Conservation (phyloP, 2,113 vertebrate genomes). For the Periophthalmodon schlosseri region DNA sequence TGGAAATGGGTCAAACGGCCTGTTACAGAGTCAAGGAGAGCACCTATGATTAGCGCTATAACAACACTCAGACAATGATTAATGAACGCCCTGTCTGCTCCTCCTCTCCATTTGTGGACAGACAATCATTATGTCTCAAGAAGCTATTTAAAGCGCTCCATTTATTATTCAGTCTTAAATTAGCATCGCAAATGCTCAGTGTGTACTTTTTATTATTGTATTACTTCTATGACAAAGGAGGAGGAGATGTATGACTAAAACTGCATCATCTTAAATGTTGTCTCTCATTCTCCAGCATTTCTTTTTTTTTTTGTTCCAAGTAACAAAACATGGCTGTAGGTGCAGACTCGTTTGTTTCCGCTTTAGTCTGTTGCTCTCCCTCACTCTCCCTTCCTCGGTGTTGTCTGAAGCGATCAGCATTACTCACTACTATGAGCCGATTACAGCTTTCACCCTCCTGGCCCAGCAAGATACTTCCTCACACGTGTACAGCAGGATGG, state of each 20-base stretch:
- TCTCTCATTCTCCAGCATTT: too few relatives aligned
- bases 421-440: conserved; percentile 48
- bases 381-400: conserved; percentile 43
- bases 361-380: conserved; percentile 1
- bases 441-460: conserved; percentile 47
- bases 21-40: conserved; percentile 18
- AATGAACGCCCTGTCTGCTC: neutral
- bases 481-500: conserved; percentile 1
- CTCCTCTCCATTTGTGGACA: neutral
- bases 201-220: too few relatives aligned
- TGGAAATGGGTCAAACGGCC: conserved; percentile 61
- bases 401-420: conserved; percentile 51
- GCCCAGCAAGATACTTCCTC: conserved; percentile 33
- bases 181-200: too few relatives aligned
- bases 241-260: too few relatives aligned
- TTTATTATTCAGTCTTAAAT: neutral
- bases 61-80: conserved; percentile 3
- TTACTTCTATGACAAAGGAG: too few relatives aligned
- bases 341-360: neutral
- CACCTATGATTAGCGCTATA: neutral
- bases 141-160: neutral
- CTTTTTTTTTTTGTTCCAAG: neutral
- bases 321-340: neutral
- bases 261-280: too few relatives aligned
- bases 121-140: neutral